phyloP scores from a whole-genome alignment of 2,888 invertebrate species.

The Meteorus colon region DNA sequence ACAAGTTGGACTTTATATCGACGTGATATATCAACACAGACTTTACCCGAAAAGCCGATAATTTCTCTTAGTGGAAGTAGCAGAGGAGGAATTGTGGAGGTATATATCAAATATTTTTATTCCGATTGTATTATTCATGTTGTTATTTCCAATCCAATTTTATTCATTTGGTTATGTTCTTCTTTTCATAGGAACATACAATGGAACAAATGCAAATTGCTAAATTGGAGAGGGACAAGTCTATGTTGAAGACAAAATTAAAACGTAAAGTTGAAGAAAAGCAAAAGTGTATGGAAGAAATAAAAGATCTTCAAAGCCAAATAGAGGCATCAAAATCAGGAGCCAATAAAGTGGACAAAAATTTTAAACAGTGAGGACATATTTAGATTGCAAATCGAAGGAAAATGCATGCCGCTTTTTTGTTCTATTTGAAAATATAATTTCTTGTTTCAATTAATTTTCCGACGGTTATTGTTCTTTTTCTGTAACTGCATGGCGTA shows the following conservation, averaged over 20 bases:
- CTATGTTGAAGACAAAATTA: slow-evolving; percentile 73
- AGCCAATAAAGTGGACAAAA: slow-evolving; percentile 9
- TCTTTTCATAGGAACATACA: slow-evolving; percentile 22
- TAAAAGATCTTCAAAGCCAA: slow-evolving; percentile 53
- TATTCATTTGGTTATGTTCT: background rate
- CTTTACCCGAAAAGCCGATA: slow-evolving; percentile 51
- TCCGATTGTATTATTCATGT: background rate
- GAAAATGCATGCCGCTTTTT: slow-evolving; percentile 7
- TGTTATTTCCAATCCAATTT: background rate
- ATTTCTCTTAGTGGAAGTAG: slow-evolving; percentile 54
- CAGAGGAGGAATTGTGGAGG: slow-evolving; percentile 59
- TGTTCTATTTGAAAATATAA: background rate
- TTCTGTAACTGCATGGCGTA: background rate
- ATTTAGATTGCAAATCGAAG: background rate
- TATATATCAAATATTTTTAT: slow-evolving; percentile 50
- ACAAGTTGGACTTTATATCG: slow-evolving; percentile 55
- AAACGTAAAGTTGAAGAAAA: slow-evolving; percentile 72
- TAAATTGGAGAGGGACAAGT: slow-evolving; percentile 75
- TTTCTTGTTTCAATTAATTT: background rate
- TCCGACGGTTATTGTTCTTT: background rate
- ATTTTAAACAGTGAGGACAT: slow-evolving; percentile 27
- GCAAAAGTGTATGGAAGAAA: slow-evolving; percentile 54
- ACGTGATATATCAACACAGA: slow-evolving; percentile 61
- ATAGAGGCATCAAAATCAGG: background rate
- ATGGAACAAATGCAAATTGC: slow-evolving; percentile 76